Percentiles rank a stretch among this genome's conserved stretches.
Evolutionary conservation across 2,888 invertebrate species (phyloP).

Genomic region (Criorhina ranunculi): DNA sequence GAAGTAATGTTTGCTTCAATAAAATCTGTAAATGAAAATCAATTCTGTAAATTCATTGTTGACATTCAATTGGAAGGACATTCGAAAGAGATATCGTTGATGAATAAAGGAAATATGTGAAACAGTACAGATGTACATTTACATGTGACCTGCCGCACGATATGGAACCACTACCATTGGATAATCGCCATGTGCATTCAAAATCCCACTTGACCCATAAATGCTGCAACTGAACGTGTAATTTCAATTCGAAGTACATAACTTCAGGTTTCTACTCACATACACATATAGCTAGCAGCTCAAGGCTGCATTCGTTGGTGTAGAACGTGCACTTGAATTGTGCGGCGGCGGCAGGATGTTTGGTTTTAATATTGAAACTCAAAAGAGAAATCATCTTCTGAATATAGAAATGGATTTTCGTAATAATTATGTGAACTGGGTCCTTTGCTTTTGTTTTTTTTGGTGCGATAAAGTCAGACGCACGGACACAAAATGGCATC

Average conservation of each 20-base stretch:
- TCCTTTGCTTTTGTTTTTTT: too few species aligned
- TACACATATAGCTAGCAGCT: constrained; percentile 13
- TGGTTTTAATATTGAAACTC: constrained; percentile 34
- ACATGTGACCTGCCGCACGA: too few species aligned
- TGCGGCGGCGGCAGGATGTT: constrained; percentile 19
- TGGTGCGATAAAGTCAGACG: too few species aligned
- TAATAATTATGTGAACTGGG: too few species aligned
- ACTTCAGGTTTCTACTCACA: constrained; percentile 54
- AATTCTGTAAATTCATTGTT: too few species aligned
- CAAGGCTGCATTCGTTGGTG: constrained; percentile 29
- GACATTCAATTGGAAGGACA: too few species aligned
- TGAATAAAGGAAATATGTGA: too few species aligned
- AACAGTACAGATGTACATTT: too few species aligned
- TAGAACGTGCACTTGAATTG: constrained; percentile 32
- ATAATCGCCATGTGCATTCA: constrained; percentile 30
- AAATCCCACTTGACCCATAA: constrained; percentile 48
- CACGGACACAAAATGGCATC: too few species aligned
- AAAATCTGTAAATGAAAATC: constrained; percentile 19
- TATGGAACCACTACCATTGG: not conserved
- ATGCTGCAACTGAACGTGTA: constrained; percentile 33
- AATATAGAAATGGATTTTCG: too few species aligned
- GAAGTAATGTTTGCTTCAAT: constrained; percentile 3
- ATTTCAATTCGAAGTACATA: constrained; percentile 44
- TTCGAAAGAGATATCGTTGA: too few species aligned
- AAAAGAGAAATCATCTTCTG: not conserved